Evolutionary conservation across 2,888 invertebrate genomes (phyloP), one percentile per base, ranked within the genome.

Genomic region (Drosophila greeni): DNA sequence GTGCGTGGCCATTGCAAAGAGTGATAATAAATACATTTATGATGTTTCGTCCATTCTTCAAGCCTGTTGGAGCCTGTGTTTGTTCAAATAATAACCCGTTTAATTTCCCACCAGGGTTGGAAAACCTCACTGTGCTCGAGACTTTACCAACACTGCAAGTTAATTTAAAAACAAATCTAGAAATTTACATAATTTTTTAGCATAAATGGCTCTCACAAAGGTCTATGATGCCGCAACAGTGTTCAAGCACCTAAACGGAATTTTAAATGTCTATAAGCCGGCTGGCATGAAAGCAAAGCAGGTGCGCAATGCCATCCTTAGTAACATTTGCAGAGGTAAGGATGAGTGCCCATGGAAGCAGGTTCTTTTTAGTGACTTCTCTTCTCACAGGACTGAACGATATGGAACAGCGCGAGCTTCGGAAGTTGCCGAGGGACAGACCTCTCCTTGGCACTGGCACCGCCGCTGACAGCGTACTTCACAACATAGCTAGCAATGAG

Each of bases 231-330:
- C 94, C 4, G 90, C 90, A 36, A 83, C 89, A 37, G 92, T 93
- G 4, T 95, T 92, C 89, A 92, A 91, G 75, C 86, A 90, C 29
- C 86, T 97, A 53, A 94, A 93, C 88, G 96, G 96, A 26, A 84
- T 96, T 8, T 89, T 95, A 66, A 94, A 94, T 87, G 89, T 96
- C 14, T 95, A 94, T 78, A 97, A 97, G 87, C 95, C 95, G 14
- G 86, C 92, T 0, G 91, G 91, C 53, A 89, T 92, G 34, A 88
- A 91, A 40, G 87, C 91, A 0, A 84, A 84, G 20, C 90, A 90
- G 80, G 89, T 94, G 0, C 90, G 91, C 76, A 89, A 90, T 49
- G 91, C 91, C 3, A 88, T 95, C 43, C 87, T 92, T 66, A 86
- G 89, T 37, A 93, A 94, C 85, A 85, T 95, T 61, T 93, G 92